Conservation (phyloP, 2,888 invertebrate species). For the Drosophila austrosaltans region DNA sequence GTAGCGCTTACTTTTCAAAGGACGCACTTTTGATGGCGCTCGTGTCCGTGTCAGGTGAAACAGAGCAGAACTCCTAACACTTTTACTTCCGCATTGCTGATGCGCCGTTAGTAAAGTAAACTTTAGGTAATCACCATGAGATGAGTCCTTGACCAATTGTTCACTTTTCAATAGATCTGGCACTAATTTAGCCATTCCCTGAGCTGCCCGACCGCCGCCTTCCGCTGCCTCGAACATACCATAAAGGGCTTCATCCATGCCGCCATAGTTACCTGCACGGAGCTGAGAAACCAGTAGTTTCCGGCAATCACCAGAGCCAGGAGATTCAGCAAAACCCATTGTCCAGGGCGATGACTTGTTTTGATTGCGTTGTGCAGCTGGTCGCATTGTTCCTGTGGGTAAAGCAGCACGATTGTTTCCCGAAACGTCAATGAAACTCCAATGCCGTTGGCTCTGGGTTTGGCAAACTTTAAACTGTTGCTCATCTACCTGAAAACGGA, state of each 20-base stretch:
- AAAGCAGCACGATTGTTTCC: slow-evolving; percentile 89
- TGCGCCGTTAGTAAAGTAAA: slow-evolving; percentile 92
- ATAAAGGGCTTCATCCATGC: slow-evolving; percentile 89
- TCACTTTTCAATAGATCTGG: slow-evolving; percentile 92
- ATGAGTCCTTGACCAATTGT: slow-evolving; percentile 88
- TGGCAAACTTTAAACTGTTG: slow-evolving; percentile 91
- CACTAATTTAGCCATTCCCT: slow-evolving; percentile 89
- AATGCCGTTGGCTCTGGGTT: slow-evolving; percentile 90
- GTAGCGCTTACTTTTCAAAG: slow-evolving; percentile 85
- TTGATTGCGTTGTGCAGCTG: slow-evolving; percentile 61
- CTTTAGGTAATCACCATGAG: slow-evolving; percentile 89
- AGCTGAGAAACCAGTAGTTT: slow-evolving; percentile 91
- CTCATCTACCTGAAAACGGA: slow-evolving; percentile 86
- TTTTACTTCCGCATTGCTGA: slow-evolving; percentile 87
- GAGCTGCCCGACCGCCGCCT: slow-evolving; percentile 82
- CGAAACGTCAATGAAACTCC: slow-evolving; percentile 93
- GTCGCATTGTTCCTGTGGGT: slow-evolving; percentile 84
- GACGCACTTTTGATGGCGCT: slow-evolving; percentile 84
- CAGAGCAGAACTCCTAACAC: slow-evolving; percentile 86
- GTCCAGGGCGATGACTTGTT: slow-evolving; percentile 89
- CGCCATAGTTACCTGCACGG: slow-evolving; percentile 88
- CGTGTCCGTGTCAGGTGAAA: slow-evolving; percentile 61
- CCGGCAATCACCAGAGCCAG: slow-evolving; percentile 86
- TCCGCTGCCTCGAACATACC: slow-evolving; percentile 91
- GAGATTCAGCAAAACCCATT: slow-evolving; percentile 93